These are phyloP conservation scores for Australoheros facetus DNA, from an alignment of 2,797 vertebrate genomes.

Conservation along the genomic window DNA sequence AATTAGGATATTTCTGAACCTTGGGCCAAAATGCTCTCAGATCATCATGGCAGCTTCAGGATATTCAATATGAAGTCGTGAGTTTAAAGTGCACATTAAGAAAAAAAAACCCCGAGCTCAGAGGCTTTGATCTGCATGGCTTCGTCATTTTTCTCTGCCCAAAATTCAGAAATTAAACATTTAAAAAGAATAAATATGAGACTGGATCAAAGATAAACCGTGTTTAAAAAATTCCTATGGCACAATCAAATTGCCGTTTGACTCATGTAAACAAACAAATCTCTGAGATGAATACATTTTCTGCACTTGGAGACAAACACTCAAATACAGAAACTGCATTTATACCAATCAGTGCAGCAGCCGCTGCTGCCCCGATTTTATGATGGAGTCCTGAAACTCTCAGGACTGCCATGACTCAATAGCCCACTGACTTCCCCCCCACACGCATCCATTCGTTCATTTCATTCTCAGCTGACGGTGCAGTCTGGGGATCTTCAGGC, in stretches of 20 bases:
- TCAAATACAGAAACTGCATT: slow-evolving; percentile 11
- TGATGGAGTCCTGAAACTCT: not conserved
- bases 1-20: slow-evolving; percentile 1
- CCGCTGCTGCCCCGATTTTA: not conserved
- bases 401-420: not conserved
- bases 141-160: slow-evolving; percentile 22
- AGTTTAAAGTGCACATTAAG: slow-evolving; percentile 57
- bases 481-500: not conserved
- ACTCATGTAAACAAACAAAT: slow-evolving; percentile 47
- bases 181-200: slow-evolving; percentile 44
- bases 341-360: not conserved
- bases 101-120: not conserved
- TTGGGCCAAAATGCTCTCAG: not conserved
- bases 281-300: slow-evolving; percentile 9
- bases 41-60: slow-evolving; percentile 3
- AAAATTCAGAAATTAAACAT: slow-evolving; percentile 9
- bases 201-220: slow-evolving; percentile 29
- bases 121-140: slow-evolving; percentile 42
- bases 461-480: not conserved
- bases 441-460: not conserved
- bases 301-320: not conserved
- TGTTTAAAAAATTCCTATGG: slow-evolving; percentile 16
- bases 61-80: slow-evolving; percentile 26
- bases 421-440: not conserved
- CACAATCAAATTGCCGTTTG: slow-evolving; percentile 22